Percentiles rank a stretch among this genome's conserved stretches.
These are phyloP conservation scores for Cairina moschata DNA, from an alignment of 2,113 vertebrate species.

Conservation along the genomic window DNA sequence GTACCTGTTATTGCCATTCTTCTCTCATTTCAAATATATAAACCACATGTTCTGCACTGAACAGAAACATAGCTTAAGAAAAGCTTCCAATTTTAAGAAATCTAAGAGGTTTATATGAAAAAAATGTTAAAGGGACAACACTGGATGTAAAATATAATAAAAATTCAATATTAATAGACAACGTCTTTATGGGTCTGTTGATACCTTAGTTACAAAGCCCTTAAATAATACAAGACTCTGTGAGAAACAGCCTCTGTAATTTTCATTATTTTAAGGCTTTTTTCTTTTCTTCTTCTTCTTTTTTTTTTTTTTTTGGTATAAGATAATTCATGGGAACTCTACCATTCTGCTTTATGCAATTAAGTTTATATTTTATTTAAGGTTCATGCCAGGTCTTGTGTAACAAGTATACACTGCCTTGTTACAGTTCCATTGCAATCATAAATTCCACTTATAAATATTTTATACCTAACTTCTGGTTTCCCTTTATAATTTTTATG, in stretches of 20 bases:
- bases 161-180: neutral
- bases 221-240: neutral
- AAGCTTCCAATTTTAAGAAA: neutral
- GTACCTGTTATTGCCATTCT: neutral
- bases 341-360: neutral
- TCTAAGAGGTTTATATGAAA: neutral
- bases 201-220: neutral
- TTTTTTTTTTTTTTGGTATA: neutral
- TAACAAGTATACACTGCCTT: neutral
- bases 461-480: neutral
- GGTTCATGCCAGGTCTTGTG: neutral
- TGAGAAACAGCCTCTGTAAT: neutral
- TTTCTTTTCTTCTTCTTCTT: too few relatives aligned
- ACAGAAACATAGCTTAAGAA: neutral
- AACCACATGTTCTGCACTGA: neutral
- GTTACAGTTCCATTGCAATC: neutral
- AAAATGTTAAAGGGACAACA: neutral
- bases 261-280: neutral
- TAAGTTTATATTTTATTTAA: conserved; percentile 16
- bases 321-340: neutral
- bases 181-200: neutral
- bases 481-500: neutral
- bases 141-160: neutral
- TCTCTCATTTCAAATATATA: neutral
- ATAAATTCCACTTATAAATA: neutral